A percentile compares a stretch with the other conserved stretches of the same genome.
phyloP scores from a whole-genome alignment of 2,888 invertebrate genomes.

The Cylindroiulus punctatus region DNA sequence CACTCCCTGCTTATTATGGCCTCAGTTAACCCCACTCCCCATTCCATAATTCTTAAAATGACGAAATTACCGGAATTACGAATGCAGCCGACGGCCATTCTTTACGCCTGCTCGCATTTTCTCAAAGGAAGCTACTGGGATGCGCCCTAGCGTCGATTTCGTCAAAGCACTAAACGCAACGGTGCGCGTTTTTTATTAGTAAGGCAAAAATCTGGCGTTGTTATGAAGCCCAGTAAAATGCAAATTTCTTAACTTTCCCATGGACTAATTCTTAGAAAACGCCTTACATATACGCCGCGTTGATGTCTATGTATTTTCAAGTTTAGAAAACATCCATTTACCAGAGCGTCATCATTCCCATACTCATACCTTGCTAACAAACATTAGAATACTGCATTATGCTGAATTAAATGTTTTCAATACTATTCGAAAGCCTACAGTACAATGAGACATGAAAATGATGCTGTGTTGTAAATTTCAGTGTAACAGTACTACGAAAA shows the following conservation, averaged over 20 bases:
- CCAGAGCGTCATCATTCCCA: not conserved
- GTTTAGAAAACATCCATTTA: not conserved
- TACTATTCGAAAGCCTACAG: no score
- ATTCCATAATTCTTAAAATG: constrained; percentile 43
- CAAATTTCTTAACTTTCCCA: constrained; percentile 19
- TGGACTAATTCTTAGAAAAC: constrained; percentile 11
- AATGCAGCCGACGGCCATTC: constrained; percentile 6
- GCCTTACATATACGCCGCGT: not conserved
- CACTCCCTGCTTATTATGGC: constrained; percentile 45
- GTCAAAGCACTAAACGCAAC: not conserved
- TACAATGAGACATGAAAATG: no score
- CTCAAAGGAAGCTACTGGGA: constrained; percentile 8
- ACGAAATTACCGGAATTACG: constrained; percentile 43
- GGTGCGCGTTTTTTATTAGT: not conserved
- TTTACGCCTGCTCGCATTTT: constrained; percentile 35
- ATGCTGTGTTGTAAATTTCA: no score
- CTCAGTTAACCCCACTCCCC: constrained; percentile 38
- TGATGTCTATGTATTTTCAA: not conserved
- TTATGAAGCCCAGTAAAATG: not conserved
- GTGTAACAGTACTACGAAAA: no score
- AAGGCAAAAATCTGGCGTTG: not conserved
- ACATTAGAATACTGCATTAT: no score
- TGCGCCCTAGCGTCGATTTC: constrained; percentile 8
- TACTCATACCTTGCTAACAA: not conserved
- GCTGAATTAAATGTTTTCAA: no score